phyloP scores from a whole-genome alignment of 2,888 invertebrate species.

The Leptogaster cylindrica region DNA sequence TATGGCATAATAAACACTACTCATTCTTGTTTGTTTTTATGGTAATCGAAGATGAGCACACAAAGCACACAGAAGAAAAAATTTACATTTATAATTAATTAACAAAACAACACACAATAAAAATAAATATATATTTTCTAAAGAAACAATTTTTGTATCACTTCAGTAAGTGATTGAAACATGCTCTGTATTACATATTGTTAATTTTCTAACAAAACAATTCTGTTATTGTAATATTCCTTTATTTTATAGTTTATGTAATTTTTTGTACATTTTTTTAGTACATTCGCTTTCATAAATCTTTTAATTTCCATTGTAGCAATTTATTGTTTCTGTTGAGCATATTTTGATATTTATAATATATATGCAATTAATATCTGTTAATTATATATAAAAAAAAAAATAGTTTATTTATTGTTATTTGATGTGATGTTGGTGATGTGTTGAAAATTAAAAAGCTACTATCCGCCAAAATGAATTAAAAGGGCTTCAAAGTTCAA shows the following conservation, averaged over 20 bases:
- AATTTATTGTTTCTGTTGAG: conserved; percentile 33
- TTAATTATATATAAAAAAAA: conserved; percentile 26
- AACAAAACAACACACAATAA: conserved; percentile 5
- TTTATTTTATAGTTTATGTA: too few species aligned
- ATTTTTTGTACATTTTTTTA: conserved; percentile 33
- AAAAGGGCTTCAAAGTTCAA: too few species aligned
- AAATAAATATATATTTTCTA: conserved; percentile 23
- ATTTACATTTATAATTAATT: conserved; percentile 11
- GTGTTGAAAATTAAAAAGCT: too few species aligned
- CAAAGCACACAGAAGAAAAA: conserved; percentile 11
- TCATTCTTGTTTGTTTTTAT: neutral
- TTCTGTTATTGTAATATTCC: conserved; percentile 33
- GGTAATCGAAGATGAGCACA: neutral
- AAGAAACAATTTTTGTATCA: conserved; percentile 20
- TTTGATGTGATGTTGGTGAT: conserved; percentile 37
- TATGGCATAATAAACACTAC: neutral
- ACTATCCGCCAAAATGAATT: too few species aligned
- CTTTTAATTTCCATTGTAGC: conserved; percentile 24
- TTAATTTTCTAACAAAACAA: conserved; percentile 37
- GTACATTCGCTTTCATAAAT: conserved; percentile 20
- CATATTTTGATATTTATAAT: conserved; percentile 23
- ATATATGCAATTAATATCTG: conserved; percentile 33
- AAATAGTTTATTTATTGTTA: conserved; percentile 21
- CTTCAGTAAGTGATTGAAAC: conserved; percentile 25
- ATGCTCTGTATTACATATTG: conserved; percentile 31